Conservation (phyloP, 2,888 invertebrate species). For the Diplazon laetatorius region DNA sequence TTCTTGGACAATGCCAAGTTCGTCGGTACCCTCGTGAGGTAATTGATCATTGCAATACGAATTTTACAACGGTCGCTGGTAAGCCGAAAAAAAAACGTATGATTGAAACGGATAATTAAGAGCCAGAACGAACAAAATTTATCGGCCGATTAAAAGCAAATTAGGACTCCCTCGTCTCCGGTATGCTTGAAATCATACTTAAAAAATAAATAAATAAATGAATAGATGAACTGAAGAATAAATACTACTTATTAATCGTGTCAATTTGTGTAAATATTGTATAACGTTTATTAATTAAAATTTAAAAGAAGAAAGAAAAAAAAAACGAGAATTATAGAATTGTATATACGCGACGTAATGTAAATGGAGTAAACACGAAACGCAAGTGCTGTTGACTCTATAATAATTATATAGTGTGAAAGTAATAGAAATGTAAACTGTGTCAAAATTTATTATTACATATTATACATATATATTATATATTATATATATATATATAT, state of each 20-base stretch:
- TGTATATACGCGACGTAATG: conserved; percentile 52
- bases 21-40: no score
- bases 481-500: conserved; percentile 78
- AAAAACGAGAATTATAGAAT: conserved; percentile 54
- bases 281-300: conserved; percentile 78
- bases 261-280: conserved; percentile 80
- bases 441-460: conserved; percentile 78
- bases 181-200: conserved; percentile 46
- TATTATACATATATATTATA: conserved; percentile 77
- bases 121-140: not conserved
- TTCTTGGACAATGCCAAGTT: no score
- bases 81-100: no score
- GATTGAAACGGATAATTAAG: not conserved
- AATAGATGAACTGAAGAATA: conserved; percentile 25
- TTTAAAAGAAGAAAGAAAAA: no score
- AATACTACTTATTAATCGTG: conserved; percentile 71
- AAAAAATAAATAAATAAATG: conserved; percentile 39
- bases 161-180: conserved; percentile 9
- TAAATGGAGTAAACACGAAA: conserved; percentile 4
- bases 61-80: no score
- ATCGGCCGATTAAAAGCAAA: not conserved
- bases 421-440: conserved; percentile 55
- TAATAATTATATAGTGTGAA: conserved; percentile 49
- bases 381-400: conserved; percentile 33
- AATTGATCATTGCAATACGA: no score